Evolutionary conservation across 30 jellyfish, hydroid and myxozoan species (phyloP).

Genomic region (Aurelia aurita complex sp. Pacific): DNA sequence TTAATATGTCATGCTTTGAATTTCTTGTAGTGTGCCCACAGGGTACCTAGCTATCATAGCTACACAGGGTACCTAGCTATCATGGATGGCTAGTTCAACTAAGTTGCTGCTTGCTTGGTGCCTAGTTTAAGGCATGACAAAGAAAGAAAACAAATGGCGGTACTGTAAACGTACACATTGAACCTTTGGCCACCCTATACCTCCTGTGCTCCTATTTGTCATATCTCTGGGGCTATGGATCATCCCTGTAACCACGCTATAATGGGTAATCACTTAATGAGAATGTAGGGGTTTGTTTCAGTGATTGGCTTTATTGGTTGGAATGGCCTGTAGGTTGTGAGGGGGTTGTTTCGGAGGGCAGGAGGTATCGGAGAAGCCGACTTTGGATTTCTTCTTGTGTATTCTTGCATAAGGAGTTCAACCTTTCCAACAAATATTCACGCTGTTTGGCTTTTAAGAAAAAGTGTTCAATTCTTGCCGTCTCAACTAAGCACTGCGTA

Average conservation of each 20-base stretch:
- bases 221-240: not conserved
- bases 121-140: slow-evolving; percentile 66
- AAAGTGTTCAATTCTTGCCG: too few species aligned
- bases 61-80: slow-evolving; percentile 68
- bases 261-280: not conserved
- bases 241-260: not conserved
- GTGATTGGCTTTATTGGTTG: slow-evolving; percentile 16
- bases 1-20: slow-evolving; percentile 62
- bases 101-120: slow-evolving; percentile 48
- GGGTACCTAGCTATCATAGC: slow-evolving; percentile 70
- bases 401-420: slow-evolving; percentile 13
- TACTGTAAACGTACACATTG: slow-evolving; percentile 56
- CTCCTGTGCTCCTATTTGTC: slow-evolving; percentile 66
- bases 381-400: slow-evolving; percentile 51
- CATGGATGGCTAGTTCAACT: slow-evolving; percentile 69
- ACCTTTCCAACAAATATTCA: too few species aligned
- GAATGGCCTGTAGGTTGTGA: slow-evolving; percentile 1
- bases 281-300: not conserved
- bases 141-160: slow-evolving; percentile 70
- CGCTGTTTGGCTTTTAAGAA: too few species aligned
- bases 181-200: slow-evolving; percentile 76
- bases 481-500: too few species aligned
- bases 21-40: slow-evolving; percentile 65
- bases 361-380: slow-evolving; percentile 83
- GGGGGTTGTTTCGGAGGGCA: slow-evolving; percentile 62